Conservation (phyloP, 2,113 vertebrate species). For the Illadopsis cleaveri region DNA sequence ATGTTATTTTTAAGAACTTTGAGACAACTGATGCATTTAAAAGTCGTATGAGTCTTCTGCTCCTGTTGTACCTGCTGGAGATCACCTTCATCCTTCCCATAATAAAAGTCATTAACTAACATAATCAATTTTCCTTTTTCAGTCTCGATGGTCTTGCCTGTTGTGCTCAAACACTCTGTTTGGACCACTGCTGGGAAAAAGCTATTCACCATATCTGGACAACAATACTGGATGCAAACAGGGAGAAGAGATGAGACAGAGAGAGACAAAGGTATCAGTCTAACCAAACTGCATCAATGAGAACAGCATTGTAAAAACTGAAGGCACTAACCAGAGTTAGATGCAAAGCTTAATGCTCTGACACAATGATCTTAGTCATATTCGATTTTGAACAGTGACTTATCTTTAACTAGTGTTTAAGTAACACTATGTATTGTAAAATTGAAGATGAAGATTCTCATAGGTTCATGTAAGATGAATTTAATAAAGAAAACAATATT, state of each 20-base stretch:
- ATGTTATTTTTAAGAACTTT: constrained; percentile 98
- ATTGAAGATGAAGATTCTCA: neutral
- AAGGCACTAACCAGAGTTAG: neutral
- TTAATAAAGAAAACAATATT: neutral
- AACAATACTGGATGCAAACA: constrained; percentile 79
- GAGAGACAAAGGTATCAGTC: neutral
- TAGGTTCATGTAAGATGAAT: neutral
- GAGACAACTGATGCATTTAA: constrained; percentile 95
- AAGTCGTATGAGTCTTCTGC: constrained; percentile 87
- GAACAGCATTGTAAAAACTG: neutral
- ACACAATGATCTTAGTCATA: neutral
- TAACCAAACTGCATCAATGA: neutral
- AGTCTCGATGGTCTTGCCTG: constrained; percentile 63
- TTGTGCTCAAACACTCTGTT: constrained; percentile 46
- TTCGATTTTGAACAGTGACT: neutral
- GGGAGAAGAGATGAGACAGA: neutral
- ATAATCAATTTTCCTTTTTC: constrained; percentile 94
- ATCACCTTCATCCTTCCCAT: constrained; percentile 90
- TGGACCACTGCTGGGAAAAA: constrained; percentile 64
- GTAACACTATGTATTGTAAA: neutral
- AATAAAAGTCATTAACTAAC: constrained; percentile 97
- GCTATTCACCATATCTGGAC: constrained; percentile 76
- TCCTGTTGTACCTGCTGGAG: constrained; percentile 66
- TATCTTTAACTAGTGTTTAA: neutral
- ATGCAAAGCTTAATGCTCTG: neutral